Conservation (phyloP, 2,888 invertebrate genomes). For the Trachelus stipa region DNA sequence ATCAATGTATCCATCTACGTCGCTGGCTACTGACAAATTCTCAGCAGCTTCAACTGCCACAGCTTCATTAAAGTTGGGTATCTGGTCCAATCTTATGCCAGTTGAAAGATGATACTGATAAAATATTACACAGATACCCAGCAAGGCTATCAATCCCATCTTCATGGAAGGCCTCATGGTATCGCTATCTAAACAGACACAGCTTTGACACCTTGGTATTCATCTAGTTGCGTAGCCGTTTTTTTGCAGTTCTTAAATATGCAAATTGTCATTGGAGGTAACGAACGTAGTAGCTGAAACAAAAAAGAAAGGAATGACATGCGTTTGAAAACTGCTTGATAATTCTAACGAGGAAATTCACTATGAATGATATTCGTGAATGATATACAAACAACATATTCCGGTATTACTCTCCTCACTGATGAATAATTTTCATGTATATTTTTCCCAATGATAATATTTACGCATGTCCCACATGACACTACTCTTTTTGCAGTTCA, state of each 20-base stretch:
- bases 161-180: slow-evolving; percentile 72
- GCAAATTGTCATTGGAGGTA: not conserved
- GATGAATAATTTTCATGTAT: not conserved
- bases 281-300: not conserved
- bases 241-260: not conserved
- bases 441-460: not conserved
- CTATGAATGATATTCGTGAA: not conserved
- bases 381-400: not conserved
- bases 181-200: slow-evolving; percentile 35
- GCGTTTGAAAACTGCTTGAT: not conserved
- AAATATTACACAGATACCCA: slow-evolving; percentile 74
- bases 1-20: slow-evolving; percentile 41
- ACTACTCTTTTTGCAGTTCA: not conserved
- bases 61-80: slow-evolving; percentile 47
- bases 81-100: slow-evolving; percentile 58
- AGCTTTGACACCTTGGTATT: not conserved
- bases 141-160: slow-evolving; percentile 75
- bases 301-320: not conserved
- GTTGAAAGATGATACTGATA: slow-evolving; percentile 76
- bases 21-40: slow-evolving; percentile 46
- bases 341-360: not conserved
- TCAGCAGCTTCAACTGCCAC: slow-evolving; percentile 42
- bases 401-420: not conserved
- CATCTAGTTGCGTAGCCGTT: not conserved
- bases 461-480: not conserved